Percentiles rank a stretch among this genome's conserved stretches.
These are phyloP conservation scores for Acronicta alni DNA, from an alignment of 2,888 invertebrate genomes.

Conservation along the genomic window DNA sequence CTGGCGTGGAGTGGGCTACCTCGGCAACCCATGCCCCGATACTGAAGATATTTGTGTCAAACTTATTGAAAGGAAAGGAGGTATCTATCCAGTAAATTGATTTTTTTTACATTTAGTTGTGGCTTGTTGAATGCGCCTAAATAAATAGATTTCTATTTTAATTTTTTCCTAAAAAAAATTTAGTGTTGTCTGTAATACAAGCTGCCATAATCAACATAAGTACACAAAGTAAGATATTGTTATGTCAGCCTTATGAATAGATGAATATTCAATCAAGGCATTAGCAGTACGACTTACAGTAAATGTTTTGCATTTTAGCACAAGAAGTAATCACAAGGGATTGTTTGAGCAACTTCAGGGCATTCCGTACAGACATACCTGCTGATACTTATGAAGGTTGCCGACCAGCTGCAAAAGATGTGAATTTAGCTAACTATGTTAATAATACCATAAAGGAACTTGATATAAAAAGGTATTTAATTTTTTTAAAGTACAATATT, in stretches of 20 bases:
- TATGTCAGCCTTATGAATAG: no score
- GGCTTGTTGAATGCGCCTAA: neutral
- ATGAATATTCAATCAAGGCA: no score
- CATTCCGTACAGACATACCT: constrained; percentile 95
- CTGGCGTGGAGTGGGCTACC: constrained; percentile 92
- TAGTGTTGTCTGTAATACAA: no score
- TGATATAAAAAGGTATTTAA: constrained; percentile 94
- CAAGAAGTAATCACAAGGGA: constrained; percentile 94
- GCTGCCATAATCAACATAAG: no score
- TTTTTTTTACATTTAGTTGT: no score
- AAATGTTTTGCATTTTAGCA: constrained; percentile 83
- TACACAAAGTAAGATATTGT: no score
- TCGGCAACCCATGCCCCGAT: constrained; percentile 95
- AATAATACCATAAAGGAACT: constrained; percentile 95
- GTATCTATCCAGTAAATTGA: constrained; percentile 88
- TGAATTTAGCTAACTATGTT: constrained; percentile 95
- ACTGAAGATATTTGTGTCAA: constrained; percentile 96
- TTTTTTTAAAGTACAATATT: no score
- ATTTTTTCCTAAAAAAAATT: no score
- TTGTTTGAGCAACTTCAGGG: constrained; percentile 94
- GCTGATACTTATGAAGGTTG: constrained; percentile 98
- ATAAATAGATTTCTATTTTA: neutral
- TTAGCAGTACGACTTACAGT: no score
- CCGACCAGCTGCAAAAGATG: constrained; percentile 93
- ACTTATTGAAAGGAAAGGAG: constrained; percentile 95